Percentiles rank a stretch among this genome's conserved stretches.
Conservation (phyloP, 2,888 invertebrate species). For the Plagiodera versicolora region DNA sequence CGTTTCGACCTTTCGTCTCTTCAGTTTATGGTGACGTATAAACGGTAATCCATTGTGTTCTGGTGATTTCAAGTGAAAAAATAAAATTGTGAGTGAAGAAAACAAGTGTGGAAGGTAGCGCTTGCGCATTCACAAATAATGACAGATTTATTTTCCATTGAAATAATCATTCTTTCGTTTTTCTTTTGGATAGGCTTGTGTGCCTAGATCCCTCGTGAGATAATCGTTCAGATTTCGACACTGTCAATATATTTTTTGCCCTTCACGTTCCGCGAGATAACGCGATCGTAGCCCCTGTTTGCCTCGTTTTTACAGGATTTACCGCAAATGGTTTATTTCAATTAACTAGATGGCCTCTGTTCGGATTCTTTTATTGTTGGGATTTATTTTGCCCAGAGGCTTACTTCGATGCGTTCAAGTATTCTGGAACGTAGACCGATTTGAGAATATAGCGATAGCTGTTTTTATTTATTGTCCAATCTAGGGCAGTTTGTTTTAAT, state of each 20-base stretch:
- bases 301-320: conserved; percentile 23
- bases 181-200: too few species aligned
- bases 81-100: too few species aligned
- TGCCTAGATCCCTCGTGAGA: conserved; percentile 53
- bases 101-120: too few species aligned
- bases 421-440: not conserved
- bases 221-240: conserved; percentile 41
- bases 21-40: too few species aligned
- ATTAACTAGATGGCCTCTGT: conserved; percentile 27
- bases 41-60: too few species aligned
- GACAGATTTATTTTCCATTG: too few species aligned
- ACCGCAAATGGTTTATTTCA: conserved; percentile 32
- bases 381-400: conserved; percentile 22
- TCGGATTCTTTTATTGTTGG: conserved; percentile 17
- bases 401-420: conserved; percentile 7
- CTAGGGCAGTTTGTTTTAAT: not conserved
- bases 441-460: not conserved
- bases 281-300: conserved; percentile 17
- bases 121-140: too few species aligned
- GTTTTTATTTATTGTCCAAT: not conserved
- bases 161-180: conserved; percentile 32
- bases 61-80: too few species aligned
- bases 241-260: conserved; percentile 51
- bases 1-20: too few species aligned
- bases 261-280: conserved; percentile 33